Percentiles rank a stretch among this genome's conserved stretches.
These are phyloP conservation scores for Rhinoptilus africanus DNA, from an alignment of 2,113 vertebrate species.

Conservation along the genomic window DNA sequence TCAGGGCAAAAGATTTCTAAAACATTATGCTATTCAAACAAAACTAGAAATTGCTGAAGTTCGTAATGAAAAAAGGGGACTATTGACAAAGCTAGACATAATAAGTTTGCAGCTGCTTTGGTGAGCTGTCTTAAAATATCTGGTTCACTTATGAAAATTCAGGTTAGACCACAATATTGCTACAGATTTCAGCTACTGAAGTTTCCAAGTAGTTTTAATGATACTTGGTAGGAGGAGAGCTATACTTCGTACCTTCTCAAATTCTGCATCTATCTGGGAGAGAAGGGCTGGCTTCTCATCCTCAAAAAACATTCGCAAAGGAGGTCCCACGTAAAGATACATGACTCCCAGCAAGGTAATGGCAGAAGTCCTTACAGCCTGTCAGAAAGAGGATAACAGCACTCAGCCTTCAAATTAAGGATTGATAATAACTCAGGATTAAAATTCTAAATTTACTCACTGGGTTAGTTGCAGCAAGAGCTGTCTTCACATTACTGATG, in stretches of 20 bases:
- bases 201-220: neutral
- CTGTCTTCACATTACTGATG: conserved; percentile 96
- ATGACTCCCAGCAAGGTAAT: conserved; percentile 93
- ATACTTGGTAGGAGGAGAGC: neutral
- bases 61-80: neutral
- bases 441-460: conserved; percentile 73
- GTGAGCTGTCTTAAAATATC: neutral
- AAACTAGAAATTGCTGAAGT: neutral
- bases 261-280: conserved; percentile 92
- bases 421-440: neutral
- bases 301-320: conserved; percentile 96
- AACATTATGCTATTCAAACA: neutral
- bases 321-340: conserved; percentile 93
- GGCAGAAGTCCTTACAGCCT: conserved; percentile 91
- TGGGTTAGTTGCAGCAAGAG: conserved; percentile 95
- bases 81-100: neutral
- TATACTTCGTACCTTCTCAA: conserved; percentile 88
- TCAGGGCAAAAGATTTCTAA: neutral
- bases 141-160: neutral
- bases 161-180: neutral
- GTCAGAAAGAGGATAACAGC: conserved; percentile 19
- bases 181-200: neutral
- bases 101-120: neutral
- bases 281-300: conserved; percentile 97
- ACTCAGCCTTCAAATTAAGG: neutral